These are phyloP conservation scores for Pseudolycoriella hygida DNA, from an alignment of 2,888 invertebrate genomes.

Conservation along the genomic window DNA sequence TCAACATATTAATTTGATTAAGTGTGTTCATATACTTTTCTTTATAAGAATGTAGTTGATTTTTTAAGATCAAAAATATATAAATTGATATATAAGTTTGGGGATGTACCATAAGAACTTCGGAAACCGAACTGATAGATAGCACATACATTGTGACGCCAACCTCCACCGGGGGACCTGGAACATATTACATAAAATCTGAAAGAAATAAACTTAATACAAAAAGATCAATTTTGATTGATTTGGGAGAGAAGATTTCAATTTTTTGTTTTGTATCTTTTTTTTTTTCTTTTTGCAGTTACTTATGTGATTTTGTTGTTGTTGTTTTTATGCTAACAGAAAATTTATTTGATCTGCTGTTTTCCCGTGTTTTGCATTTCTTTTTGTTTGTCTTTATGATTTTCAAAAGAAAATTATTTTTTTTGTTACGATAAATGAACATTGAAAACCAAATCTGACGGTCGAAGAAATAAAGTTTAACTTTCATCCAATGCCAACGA, in stretches of 20 bases:
- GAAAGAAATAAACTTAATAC: slow-evolving; percentile 3
- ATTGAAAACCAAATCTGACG: too few species aligned
- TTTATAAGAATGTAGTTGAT: too few species aligned
- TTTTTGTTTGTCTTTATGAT: neutral
- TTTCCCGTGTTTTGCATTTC: neutral
- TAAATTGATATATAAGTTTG: neutral
- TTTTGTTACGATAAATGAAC: too few species aligned
- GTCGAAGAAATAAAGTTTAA: too few species aligned
- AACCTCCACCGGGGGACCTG: slow-evolving; percentile 94
- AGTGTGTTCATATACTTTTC: too few species aligned
- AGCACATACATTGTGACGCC: slow-evolving; percentile 97
- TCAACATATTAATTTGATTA: too few species aligned
- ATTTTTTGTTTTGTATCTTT: slow-evolving; percentile 6
- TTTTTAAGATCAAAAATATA: too few species aligned
- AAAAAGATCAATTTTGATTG: too few species aligned
- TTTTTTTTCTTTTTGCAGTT: slow-evolving; percentile 3
- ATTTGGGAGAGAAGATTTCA: too few species aligned
- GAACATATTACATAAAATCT: slow-evolving; percentile 31
- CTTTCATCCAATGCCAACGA: too few species aligned
- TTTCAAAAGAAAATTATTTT: too few species aligned
- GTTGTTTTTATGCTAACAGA: too few species aligned
- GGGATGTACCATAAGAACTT: slow-evolving; percentile 87
- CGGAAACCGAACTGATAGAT: slow-evolving; percentile 95
- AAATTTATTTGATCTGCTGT: neutral
- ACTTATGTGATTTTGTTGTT: neutral